Percentiles rank a stretch among this genome's conserved stretches.
Evolutionary conservation across 1,140 invertebrate genomes (phyloP).

Genomic region (Pissodes strobi): DNA sequence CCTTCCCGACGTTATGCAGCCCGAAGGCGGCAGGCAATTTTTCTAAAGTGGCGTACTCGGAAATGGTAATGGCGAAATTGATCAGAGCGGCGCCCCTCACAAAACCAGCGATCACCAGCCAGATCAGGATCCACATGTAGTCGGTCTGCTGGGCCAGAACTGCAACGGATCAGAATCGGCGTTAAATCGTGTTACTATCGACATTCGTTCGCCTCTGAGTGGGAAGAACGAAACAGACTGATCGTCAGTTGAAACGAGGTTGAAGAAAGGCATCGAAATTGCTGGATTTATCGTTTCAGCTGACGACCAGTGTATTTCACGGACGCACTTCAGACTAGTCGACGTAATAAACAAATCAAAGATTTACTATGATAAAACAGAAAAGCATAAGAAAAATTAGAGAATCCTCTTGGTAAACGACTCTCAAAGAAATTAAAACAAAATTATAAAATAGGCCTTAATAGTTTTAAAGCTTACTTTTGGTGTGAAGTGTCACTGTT

Average conservation of each 20-base stretch:
- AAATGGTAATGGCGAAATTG: conserved; percentile 75
- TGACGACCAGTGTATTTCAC: no score
- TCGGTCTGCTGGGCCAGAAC: conserved; percentile 70
- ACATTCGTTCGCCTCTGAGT: conserved; percentile 35
- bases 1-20: conserved; percentile 76
- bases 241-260: conserved; percentile 5
- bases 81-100: conserved; percentile 73
- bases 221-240: conserved; percentile 33
- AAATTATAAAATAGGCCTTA: conserved; percentile 45
- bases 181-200: conserved; percentile 20
- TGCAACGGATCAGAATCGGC: conserved; percentile 56
- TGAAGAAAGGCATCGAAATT: no score
- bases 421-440: no score
- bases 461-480: conserved; percentile 52
- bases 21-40: conserved; percentile 76
- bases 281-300: no score
- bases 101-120: conserved; percentile 72
- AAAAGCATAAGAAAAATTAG: conserved; percentile 7
- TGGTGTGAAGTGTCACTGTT: conserved; percentile 50
- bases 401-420: no score
- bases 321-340: no score
- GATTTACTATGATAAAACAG: not conserved
- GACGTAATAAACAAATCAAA: no score
- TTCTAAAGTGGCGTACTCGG: conserved; percentile 72
- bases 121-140: conserved; percentile 66